Conservation (phyloP, 2,113 vertebrate species). For the Pyrgilauda ruficollis region DNA sequence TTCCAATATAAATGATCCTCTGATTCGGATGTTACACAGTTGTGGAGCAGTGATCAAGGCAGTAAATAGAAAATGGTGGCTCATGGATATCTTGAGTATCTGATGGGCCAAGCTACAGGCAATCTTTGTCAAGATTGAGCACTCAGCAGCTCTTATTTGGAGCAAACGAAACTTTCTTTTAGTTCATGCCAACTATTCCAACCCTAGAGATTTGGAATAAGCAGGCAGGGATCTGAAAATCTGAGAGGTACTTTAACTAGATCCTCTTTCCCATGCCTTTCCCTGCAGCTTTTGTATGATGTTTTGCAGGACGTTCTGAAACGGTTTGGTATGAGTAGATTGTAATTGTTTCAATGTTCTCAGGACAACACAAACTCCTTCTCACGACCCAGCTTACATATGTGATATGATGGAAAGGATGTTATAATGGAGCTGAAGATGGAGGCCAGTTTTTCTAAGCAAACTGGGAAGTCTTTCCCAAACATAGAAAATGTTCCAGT, state of each 20-base stretch:
- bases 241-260: background rate
- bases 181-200: background rate
- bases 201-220: background rate
- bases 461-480: background rate
- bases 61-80: background rate
- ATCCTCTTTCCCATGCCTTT: background rate
- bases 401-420: background rate
- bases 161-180: background rate
- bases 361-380: background rate
- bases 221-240: background rate
- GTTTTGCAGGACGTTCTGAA: background rate
- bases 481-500: background rate
- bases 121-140: background rate
- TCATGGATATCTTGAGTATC: background rate
- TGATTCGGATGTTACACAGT: background rate
- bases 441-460: background rate
- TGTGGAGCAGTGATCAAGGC: background rate
- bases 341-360: background rate
- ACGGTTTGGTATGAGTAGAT: fast-evolving
- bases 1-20: background rate
- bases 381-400: fast-evolving
- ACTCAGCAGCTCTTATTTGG: background rate
- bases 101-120: background rate
- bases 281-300: background rate
- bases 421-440: background rate